phyloP scores from a whole-genome alignment of 2,113 vertebrate species.

The Saccopteryx leptura region DNA sequence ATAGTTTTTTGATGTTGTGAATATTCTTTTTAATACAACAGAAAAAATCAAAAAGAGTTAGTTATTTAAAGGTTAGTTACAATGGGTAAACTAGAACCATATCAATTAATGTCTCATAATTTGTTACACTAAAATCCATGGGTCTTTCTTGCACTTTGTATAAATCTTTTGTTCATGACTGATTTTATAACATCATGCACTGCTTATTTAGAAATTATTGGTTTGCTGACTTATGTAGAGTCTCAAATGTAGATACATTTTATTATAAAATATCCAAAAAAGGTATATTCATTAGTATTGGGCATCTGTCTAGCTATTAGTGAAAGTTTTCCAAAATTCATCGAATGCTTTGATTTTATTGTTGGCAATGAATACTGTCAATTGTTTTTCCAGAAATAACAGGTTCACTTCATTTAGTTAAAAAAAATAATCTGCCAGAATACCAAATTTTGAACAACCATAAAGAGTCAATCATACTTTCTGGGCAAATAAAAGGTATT shows the following conservation, averaged over 20 bases:
- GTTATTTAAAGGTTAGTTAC: not conserved
- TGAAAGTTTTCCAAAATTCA: conserved; percentile 50
- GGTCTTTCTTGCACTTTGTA: not conserved
- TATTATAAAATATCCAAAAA: not conserved
- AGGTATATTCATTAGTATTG: not conserved
- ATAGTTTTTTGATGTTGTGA: not conserved
- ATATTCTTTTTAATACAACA: conserved; percentile 40
- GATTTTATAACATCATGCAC: not conserved
- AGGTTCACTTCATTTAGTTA: conserved; percentile 4
- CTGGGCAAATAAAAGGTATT: not conserved
- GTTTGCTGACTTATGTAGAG: not conserved
- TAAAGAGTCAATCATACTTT: conserved; percentile 30
- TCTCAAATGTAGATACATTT: conserved; percentile 22
- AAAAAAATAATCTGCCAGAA: not conserved
- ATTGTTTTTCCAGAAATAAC: conserved; percentile 31
- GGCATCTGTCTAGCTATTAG: not conserved
- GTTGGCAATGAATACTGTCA: not conserved
- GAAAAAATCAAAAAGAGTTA: not conserved
- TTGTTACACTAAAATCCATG: not conserved
- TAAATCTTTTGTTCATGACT: not conserved
- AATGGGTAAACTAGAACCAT: not conserved
- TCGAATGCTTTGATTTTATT: conserved; percentile 6
- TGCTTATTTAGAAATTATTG: not conserved
- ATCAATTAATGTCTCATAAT: not conserved
- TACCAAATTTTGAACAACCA: conserved; percentile 20